Conservation (phyloP, 2,113 vertebrate species). For the Plestiodon gilberti region DNA sequence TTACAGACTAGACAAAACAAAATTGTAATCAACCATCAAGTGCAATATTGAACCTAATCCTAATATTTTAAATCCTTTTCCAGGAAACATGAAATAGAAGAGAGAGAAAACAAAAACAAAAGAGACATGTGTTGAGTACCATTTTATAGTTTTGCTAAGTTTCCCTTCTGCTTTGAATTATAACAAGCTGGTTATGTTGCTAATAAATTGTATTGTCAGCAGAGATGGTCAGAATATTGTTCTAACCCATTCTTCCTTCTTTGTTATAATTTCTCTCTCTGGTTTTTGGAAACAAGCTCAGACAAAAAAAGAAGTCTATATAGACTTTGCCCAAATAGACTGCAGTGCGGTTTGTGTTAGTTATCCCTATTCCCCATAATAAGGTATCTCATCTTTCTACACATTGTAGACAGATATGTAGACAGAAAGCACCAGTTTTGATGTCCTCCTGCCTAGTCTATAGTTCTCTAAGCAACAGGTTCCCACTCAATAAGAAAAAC, state of each 20-base stretch:
- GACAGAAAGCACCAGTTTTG: background rate
- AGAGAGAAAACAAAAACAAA: background rate
- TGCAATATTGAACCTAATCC: background rate
- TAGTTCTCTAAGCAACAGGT: background rate
- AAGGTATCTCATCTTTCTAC: background rate
- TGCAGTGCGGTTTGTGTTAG: background rate
- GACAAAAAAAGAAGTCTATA: background rate
- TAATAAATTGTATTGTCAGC: background rate
- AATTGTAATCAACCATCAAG: background rate
- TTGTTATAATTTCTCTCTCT: background rate
- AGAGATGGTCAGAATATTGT: background rate
- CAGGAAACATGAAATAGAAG: background rate
- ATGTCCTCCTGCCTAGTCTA: background rate
- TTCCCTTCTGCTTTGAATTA: background rate
- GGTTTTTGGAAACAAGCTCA: background rate
- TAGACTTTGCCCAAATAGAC: background rate
- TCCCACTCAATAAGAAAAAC: background rate
- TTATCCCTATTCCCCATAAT: background rate
- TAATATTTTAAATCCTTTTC: background rate
- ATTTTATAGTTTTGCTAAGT: background rate
- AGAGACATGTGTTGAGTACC: background rate
- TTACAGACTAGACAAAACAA: background rate
- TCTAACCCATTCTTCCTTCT: background rate
- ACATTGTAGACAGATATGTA: background rate
- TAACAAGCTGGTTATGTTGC: background rate